Evolutionary conservation across 2,797 vertebrate species (phyloP).

Genomic region (Ceryle rudis): DNA sequence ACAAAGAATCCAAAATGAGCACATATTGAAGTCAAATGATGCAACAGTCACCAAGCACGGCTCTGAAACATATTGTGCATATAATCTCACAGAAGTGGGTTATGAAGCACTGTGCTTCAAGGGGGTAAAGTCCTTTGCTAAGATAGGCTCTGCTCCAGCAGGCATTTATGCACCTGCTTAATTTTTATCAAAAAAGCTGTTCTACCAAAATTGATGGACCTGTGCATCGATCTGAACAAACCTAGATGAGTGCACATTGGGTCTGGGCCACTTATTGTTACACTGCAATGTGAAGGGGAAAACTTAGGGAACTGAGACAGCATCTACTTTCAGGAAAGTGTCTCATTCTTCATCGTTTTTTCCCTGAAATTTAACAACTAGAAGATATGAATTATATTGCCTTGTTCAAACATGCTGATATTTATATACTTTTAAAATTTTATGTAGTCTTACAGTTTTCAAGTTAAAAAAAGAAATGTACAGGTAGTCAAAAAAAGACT

Average conservation of each 20-base stretch:
- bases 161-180: background rate
- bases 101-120: background rate
- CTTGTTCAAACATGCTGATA: background rate
- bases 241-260: background rate
- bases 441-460: background rate
- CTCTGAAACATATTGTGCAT: slow-evolving; percentile 31
- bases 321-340: background rate
- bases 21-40: background rate
- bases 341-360: slow-evolving; percentile 3
- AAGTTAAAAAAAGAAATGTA: background rate
- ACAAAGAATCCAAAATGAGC: slow-evolving; percentile 31
- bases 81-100: background rate
- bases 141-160: slow-evolving; percentile 33
- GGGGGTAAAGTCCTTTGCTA: slow-evolving; percentile 36
- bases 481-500: background rate
- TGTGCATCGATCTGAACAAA: background rate
- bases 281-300: background rate
- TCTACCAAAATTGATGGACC: background rate
- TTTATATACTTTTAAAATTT: background rate
- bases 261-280: background rate
- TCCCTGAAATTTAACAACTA: background rate
- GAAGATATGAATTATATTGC: background rate
- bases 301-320: background rate
- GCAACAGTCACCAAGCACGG: background rate
- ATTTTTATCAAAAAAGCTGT: slow-evolving; percentile 19